Evolutionary conservation across 92 coral and sea anemone species (phyloP).

Genomic region (Porites cylindrica): DNA sequence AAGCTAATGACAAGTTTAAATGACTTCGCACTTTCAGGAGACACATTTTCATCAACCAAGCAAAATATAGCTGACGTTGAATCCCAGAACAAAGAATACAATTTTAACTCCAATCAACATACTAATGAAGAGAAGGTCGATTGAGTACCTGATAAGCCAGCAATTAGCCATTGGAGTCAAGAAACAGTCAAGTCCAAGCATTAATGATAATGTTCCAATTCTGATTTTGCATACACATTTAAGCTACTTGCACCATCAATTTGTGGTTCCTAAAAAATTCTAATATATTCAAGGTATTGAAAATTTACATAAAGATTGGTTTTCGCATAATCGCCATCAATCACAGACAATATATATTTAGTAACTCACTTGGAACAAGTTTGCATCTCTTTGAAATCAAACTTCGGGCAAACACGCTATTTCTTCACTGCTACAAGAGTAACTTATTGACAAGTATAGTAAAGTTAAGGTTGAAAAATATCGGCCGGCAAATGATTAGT

Average conservation of each 20-base stretch:
- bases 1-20: neutral
- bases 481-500: no score
- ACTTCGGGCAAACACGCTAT: no score
- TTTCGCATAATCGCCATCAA: neutral
- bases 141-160: neutral
- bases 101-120: no score
- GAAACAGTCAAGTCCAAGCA: neutral
- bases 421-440: no score
- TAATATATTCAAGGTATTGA: no score
- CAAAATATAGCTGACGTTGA: neutral
- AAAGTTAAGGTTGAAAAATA: no score
- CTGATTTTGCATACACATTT: neutral
- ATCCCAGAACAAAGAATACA: neutral
- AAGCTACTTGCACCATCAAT: neutral
- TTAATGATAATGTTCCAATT: neutral
- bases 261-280: neutral
- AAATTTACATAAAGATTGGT: neutral
- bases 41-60: neutral
- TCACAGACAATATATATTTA: neutral
- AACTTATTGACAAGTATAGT: no score
- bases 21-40: neutral
- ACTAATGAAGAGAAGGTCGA: neutral
- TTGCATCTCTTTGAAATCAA: no score
- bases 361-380: no score
- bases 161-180: no score